Evolutionary conservation across 2,797 vertebrate genomes (phyloP).

Genomic region (Pteropus rufus): DNA sequence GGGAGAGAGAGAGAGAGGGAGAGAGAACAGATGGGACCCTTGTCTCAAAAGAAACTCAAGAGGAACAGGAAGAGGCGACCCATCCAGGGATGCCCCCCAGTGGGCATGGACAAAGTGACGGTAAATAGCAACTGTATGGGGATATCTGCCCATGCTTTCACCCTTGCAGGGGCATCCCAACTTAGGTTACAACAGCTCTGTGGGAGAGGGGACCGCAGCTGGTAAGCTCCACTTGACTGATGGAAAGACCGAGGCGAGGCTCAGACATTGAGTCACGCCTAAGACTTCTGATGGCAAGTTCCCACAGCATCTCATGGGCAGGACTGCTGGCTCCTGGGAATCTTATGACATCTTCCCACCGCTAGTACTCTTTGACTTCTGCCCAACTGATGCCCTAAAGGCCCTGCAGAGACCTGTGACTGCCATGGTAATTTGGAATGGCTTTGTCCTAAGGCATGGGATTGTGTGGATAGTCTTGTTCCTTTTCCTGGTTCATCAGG

Average conservation of each 20-base stretch:
- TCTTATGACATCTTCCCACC: not conserved
- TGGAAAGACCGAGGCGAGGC: not conserved
- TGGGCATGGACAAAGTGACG: not conserved
- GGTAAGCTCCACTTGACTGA: not conserved
- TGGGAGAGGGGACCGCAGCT: not conserved
- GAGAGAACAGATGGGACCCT: not conserved
- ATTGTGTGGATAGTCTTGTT: not conserved
- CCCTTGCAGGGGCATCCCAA: not conserved
- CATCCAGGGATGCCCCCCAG: fast-evolving
- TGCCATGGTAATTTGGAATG: no score
- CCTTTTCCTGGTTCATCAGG: not conserved
- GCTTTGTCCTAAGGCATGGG: not conserved
- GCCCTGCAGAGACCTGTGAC: not conserved
- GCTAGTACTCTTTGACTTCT: not conserved
- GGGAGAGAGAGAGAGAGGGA: not conserved
- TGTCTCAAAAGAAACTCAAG: not conserved
- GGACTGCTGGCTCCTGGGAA: not conserved
- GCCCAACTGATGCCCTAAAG: not conserved
- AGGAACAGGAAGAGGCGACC: not conserved
- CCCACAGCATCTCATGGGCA: not conserved
- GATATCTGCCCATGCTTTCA: not conserved
- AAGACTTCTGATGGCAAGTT: not conserved
- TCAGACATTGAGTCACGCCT: not conserved
- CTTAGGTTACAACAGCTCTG: not conserved
- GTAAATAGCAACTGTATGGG: not conserved